A percentile compares a stretch with the other conserved stretches of the same genome.
Conservation (phyloP, 2,797 vertebrate species). For the Ispidina lecontei region DNA sequence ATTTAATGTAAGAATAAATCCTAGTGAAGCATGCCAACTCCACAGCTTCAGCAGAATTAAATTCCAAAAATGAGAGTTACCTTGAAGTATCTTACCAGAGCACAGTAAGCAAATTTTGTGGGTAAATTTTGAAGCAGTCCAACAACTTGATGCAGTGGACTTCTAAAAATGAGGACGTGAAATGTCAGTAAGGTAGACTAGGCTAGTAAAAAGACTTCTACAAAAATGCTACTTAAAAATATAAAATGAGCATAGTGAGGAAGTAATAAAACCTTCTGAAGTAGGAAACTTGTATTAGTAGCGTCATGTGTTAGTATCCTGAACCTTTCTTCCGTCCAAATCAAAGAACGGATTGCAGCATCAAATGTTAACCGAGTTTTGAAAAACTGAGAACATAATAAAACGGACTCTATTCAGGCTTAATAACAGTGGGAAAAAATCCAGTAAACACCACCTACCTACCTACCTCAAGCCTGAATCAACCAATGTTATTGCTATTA, state of each 20-base stretch:
- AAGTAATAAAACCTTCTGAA: background rate
- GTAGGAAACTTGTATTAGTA: background rate
- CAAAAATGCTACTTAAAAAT: background rate
- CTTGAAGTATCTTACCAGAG: background rate
- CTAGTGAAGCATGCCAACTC: background rate
- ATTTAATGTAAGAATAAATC: background rate
- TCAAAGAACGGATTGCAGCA: background rate
- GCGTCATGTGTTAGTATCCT: background rate
- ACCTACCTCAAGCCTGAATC: background rate
- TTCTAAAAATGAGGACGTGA: background rate
- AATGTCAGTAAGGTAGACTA: background rate
- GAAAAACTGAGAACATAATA: background rate
- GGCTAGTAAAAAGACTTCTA: background rate
- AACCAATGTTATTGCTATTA: constrained; percentile 31
- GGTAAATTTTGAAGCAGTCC: background rate
- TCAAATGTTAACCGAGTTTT: background rate
- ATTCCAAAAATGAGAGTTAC: background rate
- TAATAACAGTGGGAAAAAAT: background rate
- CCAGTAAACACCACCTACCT: background rate
- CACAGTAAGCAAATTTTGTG: background rate
- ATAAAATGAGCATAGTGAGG: background rate
- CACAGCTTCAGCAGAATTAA: background rate
- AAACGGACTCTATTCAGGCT: background rate
- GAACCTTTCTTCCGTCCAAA: background rate
- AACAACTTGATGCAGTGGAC: background rate